Evolutionary conservation across 1,140 invertebrate species (phyloP).

Genomic region (Drosophila sechellia): DNA sequence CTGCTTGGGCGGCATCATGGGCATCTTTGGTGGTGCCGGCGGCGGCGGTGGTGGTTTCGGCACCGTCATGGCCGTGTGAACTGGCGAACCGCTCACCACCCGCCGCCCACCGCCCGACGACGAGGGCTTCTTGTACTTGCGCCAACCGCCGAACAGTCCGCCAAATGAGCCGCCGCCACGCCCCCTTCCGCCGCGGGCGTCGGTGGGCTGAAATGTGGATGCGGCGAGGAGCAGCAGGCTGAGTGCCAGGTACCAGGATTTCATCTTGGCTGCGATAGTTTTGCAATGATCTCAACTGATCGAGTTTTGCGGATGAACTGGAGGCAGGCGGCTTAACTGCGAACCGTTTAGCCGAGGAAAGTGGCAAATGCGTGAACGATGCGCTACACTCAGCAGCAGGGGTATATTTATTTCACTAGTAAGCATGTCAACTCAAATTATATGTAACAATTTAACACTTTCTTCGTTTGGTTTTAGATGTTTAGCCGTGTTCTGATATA

Average conservation of each 20-base stretch:
- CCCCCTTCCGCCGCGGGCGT: slow-evolving; percentile 72
- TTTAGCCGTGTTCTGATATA: too few species aligned
- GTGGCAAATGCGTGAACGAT: slow-evolving; percentile 51
- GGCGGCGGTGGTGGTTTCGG: slow-evolving; percentile 64
- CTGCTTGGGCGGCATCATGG: slow-evolving; percentile 50
- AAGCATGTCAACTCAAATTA: too few species aligned
- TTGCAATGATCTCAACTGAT: slow-evolving; percentile 28
- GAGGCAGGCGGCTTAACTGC: slow-evolving; percentile 26
- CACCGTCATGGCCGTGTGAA: slow-evolving; percentile 65
- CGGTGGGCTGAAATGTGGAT: slow-evolving; percentile 25
- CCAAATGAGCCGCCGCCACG: slow-evolving; percentile 77
- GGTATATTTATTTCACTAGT: not conserved
- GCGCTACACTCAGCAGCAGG: slow-evolving; percentile 14
- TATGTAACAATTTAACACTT: too few species aligned
- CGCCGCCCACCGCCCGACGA: slow-evolving; percentile 59
- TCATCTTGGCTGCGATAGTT: slow-evolving; percentile 37
- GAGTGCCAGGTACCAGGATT: slow-evolving; percentile 39
- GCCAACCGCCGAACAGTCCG: slow-evolving; percentile 75
- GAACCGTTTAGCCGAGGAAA: slow-evolving; percentile 61
- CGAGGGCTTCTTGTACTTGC: slow-evolving; percentile 77
- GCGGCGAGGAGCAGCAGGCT: slow-evolving; percentile 42
- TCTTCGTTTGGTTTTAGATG: too few species aligned
- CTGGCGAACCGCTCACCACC: slow-evolving; percentile 68
- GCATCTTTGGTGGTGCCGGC: slow-evolving; percentile 29
- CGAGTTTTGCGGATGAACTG: slow-evolving; percentile 59